Evolutionary conservation across 1,140 invertebrate genomes (phyloP).

Genomic region (Pseudomyrmex pallidus): DNA sequence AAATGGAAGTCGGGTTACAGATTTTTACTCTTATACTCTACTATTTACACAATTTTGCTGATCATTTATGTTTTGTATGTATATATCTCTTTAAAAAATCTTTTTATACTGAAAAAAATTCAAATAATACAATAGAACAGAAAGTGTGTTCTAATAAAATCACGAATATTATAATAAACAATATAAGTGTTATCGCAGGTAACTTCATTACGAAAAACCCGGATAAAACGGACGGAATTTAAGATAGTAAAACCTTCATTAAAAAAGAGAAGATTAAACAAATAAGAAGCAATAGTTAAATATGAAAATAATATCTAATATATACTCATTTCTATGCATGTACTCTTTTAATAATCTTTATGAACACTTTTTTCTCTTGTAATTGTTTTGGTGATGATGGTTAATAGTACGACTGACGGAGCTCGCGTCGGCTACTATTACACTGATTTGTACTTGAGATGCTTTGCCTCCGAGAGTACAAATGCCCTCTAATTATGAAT

Average conservation of each 20-base stretch:
- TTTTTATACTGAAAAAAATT: neutral
- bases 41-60: slow-evolving; percentile 62
- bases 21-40: slow-evolving; percentile 6
- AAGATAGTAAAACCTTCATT: too few relatives aligned
- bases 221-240: too few relatives aligned
- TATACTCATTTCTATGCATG: slow-evolving; percentile 18
- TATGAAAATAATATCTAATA: slow-evolving; percentile 16
- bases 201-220: too few relatives aligned
- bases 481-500: slow-evolving; percentile 27
- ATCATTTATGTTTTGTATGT: slow-evolving; percentile 40
- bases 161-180: neutral
- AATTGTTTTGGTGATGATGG: slow-evolving; percentile 53
- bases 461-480: slow-evolving; percentile 64
- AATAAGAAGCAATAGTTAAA: slow-evolving; percentile 8
- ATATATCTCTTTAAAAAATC: slow-evolving; percentile 16
- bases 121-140: neutral
- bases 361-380: slow-evolving; percentile 19
- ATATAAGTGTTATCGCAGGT: too few relatives aligned
- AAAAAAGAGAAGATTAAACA: neutral
- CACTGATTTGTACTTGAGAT: slow-evolving; percentile 68
- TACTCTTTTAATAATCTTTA: slow-evolving; percentile 33
- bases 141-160: neutral
- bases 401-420: slow-evolving; percentile 23
- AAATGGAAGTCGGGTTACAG: too few relatives aligned
- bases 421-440: slow-evolving; percentile 37